Evolutionary conservation across 1,140 invertebrate species (phyloP).

Genomic region (Lepidurus packardi): DNA sequence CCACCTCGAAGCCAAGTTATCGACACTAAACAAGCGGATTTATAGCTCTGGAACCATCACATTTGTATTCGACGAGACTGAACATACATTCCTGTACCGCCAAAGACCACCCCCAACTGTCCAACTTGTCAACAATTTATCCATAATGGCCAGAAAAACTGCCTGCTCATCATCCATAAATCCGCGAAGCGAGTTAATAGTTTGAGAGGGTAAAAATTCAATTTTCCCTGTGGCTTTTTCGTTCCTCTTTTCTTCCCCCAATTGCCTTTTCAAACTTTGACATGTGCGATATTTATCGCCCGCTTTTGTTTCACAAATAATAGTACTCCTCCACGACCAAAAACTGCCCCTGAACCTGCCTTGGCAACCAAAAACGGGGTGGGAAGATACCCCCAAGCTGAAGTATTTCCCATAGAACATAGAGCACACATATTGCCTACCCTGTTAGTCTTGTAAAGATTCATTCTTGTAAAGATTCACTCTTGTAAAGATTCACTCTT

Average conservation of each 20-base stretch:
- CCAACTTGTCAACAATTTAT: conserved; percentile 20
- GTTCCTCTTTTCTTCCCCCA: background rate
- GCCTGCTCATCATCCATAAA: conserved; percentile 12
- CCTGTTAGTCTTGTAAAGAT: too few species aligned
- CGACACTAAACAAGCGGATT: background rate
- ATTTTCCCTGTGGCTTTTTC: background rate
- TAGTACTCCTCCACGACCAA: background rate
- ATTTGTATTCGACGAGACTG: background rate
- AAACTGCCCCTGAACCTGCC: background rate
- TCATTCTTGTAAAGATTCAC: too few species aligned
- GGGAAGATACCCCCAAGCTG: background rate
- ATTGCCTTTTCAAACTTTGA: conserved; percentile 1
- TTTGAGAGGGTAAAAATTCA: background rate
- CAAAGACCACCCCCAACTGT: conserved; percentile 17
- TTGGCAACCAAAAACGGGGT: background rate
- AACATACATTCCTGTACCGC: background rate
- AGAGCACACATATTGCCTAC: too few species aligned
- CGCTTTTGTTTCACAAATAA: conserved; percentile 1
- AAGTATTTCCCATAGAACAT: too few species aligned
- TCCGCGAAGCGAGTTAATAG: background rate
- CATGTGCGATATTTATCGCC: conserved; percentile 6
- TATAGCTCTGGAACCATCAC: background rate
- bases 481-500: too few species aligned
- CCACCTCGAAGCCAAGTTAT: background rate
- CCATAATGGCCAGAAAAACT: conserved; percentile 3